These are phyloP conservation scores for Pseudolycoriella hygida DNA, from an alignment of 2,888 invertebrate genomes.

Conservation along the genomic window DNA sequence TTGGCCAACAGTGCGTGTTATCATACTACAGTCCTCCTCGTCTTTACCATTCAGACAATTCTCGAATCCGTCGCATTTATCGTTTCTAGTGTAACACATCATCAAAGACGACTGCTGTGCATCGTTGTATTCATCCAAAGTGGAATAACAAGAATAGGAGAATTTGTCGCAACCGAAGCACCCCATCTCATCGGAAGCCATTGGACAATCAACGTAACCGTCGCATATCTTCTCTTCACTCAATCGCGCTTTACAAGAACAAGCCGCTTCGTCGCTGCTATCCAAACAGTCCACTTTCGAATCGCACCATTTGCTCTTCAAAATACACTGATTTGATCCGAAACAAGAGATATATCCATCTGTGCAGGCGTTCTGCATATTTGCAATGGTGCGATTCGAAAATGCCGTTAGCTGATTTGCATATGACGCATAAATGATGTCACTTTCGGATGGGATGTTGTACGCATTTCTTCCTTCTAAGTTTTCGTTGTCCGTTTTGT, in stretches of 20 bases:
- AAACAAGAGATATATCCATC: slow-evolving; percentile 20
- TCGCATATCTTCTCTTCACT: slow-evolving; percentile 51
- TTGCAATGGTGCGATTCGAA: slow-evolving; percentile 8
- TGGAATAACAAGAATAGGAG: slow-evolving; percentile 51
- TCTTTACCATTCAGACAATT: slow-evolving; percentile 62
- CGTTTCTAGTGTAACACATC: slow-evolving; percentile 45
- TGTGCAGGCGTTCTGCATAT: slow-evolving; percentile 13
- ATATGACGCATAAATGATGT: slow-evolving; percentile 26
- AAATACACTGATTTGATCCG: slow-evolving; percentile 33
- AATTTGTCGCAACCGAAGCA: slow-evolving; percentile 56
- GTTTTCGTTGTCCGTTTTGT: not conserved
- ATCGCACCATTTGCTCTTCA: slow-evolving; percentile 46
- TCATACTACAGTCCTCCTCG: slow-evolving; percentile 55
- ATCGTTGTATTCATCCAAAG: slow-evolving; percentile 20
- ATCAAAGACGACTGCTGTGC: slow-evolving; percentile 32
- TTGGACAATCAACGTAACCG: slow-evolving; percentile 66
- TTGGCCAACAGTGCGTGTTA: slow-evolving; percentile 36
- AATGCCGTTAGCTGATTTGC: slow-evolving; percentile 12
- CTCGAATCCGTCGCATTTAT: slow-evolving; percentile 51
- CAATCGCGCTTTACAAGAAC: slow-evolving; percentile 55
- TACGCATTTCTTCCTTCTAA: not conserved
- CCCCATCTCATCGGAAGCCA: slow-evolving; percentile 62
- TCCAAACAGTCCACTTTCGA: slow-evolving; percentile 55
- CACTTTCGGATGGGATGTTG: slow-evolving; percentile 9
- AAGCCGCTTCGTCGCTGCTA: slow-evolving; percentile 57